Evolutionary conservation across 2,113 vertebrate genomes (phyloP).

Genomic region (Leiothrix lutea): DNA sequence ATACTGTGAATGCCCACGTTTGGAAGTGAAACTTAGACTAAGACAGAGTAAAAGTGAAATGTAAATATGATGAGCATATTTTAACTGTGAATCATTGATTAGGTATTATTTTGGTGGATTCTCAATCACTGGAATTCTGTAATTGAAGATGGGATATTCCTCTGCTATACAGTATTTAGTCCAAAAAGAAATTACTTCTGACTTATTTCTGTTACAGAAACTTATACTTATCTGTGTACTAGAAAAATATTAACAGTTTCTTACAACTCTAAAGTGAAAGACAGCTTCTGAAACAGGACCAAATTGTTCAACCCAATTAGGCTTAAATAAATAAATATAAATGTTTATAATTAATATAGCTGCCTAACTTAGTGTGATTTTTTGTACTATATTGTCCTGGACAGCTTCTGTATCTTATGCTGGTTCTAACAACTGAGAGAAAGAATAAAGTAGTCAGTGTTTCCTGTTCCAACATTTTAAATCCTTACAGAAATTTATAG

Average conservation of each 20-base stretch:
- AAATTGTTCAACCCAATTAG: neutral
- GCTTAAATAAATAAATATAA: neutral
- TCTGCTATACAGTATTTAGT: neutral
- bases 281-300: neutral
- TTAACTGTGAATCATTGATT: neutral
- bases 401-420: rapidly evolving
- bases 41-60: neutral
- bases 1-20: neutral
- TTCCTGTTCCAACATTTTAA: neutral
- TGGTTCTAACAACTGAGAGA: neutral
- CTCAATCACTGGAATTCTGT: neutral
- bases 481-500: neutral
- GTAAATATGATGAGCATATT: neutral
- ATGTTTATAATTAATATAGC: neutral
- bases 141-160: neutral
- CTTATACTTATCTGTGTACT: neutral
- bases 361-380: neutral
- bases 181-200: neutral
- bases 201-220: neutral
- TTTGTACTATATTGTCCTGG: neutral
- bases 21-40: neutral
- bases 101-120: neutral
- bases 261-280: neutral
- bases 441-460: neutral
- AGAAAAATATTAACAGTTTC: neutral